Conservation (phyloP, 2,888 invertebrate genomes). For the Drosophila maculinotata region DNA sequence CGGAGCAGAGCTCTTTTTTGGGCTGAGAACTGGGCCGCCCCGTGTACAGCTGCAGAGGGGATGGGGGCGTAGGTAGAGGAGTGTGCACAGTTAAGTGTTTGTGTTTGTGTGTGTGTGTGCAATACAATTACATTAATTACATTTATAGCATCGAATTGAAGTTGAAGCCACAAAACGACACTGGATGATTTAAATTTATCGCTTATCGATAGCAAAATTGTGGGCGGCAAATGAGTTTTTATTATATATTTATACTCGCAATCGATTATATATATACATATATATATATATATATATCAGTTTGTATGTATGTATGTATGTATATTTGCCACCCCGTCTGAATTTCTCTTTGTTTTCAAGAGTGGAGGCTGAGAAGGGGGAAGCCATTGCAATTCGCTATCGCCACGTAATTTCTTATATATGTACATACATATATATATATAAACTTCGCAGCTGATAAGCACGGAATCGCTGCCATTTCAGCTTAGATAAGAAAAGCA, state of each 20-base stretch:
- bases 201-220: conserved; percentile 46
- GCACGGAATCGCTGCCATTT: neutral
- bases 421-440: neutral
- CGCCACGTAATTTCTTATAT: conserved; percentile 36
- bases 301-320: neutral
- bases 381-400: conserved; percentile 30
- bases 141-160: conserved; percentile 32
- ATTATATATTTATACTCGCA: conserved; percentile 14
- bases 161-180: conserved; percentile 22
- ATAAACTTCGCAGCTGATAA: conserved; percentile 35
- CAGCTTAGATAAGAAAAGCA: conserved; percentile 41
- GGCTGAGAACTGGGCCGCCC: conserved; percentile 66
- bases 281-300: neutral
- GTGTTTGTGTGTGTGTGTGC: conserved; percentile 11
- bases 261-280: neutral
- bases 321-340: neutral
- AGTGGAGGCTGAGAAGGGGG: neutral
- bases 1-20: conserved; percentile 41
- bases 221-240: conserved; percentile 21
- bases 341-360: conserved; percentile 2
- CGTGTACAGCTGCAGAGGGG: conserved; percentile 34
- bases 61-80: neutral
- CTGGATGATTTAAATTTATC: conserved; percentile 3
- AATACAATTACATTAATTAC: conserved; percentile 43
- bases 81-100: conserved; percentile 10